phyloP scores from a whole-genome alignment of 2,888 invertebrate species.

The Sarcophaga caerulescens region DNA sequence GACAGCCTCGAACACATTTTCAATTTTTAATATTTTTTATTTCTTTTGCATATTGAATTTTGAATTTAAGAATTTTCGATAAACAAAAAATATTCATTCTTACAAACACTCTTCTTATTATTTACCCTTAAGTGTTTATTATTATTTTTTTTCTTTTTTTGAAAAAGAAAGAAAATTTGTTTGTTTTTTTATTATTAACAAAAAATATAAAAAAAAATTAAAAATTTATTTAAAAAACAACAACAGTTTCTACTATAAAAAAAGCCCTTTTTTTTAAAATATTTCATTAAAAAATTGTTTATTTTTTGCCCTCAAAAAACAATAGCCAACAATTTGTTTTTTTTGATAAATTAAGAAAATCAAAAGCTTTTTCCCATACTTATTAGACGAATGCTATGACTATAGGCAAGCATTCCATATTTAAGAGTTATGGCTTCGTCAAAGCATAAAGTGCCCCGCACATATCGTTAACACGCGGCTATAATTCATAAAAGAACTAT shows the following conservation, averaged over 20 bases:
- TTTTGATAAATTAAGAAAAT: not conserved
- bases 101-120: slow-evolving; percentile 24
- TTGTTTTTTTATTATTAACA: slow-evolving; percentile 43
- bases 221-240: slow-evolving; percentile 44
- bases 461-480: slow-evolving; percentile 65
- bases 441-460: slow-evolving; percentile 51
- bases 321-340: not conserved
- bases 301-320: slow-evolving; percentile 50
- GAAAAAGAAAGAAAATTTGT: slow-evolving; percentile 21
- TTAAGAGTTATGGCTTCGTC: slow-evolving; percentile 60
- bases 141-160: not conserved
- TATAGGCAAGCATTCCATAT: slow-evolving; percentile 17
- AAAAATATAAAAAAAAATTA: slow-evolving; percentile 16
- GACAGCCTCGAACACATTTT: slow-evolving; percentile 14
- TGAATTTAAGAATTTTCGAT: slow-evolving; percentile 42
- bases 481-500: slow-evolving; percentile 52
- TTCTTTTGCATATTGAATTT: slow-evolving; percentile 64
- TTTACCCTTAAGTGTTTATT: slow-evolving; percentile 34
- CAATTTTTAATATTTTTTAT: slow-evolving; percentile 40
- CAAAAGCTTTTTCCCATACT: not conserved
- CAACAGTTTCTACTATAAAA: slow-evolving; percentile 30
- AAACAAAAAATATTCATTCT: slow-evolving; percentile 61
- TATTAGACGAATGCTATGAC: slow-evolving; percentile 3
- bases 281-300: slow-evolving; percentile 55
- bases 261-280: slow-evolving; percentile 55